These are phyloP conservation scores for Dicranocentrus wangi DNA, from an alignment of 2,888 invertebrate species.

Conservation along the genomic window DNA sequence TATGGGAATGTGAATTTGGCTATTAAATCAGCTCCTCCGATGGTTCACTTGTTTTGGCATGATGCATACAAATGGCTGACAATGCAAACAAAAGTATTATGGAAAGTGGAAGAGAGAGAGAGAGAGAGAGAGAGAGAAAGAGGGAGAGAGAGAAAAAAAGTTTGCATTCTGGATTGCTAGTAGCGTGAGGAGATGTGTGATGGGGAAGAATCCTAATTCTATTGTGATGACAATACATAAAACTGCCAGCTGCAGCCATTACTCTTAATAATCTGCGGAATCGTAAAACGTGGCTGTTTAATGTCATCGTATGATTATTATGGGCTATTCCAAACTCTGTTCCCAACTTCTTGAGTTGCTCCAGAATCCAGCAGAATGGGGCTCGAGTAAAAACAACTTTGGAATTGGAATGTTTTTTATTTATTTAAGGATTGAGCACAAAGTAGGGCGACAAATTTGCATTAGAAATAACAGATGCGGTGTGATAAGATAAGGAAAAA, in stretches of 20 bases:
- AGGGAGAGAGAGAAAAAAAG: not conserved
- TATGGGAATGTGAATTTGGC: slow-evolving; percentile 43
- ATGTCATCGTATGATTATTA: slow-evolving; percentile 58
- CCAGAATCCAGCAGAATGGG: no score
- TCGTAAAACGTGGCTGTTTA: slow-evolving; percentile 46
- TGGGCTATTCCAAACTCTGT: slow-evolving; percentile 47
- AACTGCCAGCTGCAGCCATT: slow-evolving; percentile 61
- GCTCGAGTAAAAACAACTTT: no score
- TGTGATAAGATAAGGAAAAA: no score
- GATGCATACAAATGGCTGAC: not conserved
- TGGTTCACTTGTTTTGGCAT: slow-evolving; percentile 39
- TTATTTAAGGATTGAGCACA: no score
- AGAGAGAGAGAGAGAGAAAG: no score
- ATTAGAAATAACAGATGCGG: no score
- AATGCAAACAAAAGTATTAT: slow-evolving; percentile 30
- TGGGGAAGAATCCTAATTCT: slow-evolving; percentile 41
- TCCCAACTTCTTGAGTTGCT: slow-evolving; percentile 47
- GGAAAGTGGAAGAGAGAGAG: not conserved
- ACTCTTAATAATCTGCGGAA: slow-evolving; percentile 59
- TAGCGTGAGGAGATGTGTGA: no score
- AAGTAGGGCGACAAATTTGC: no score
- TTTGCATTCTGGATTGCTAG: no score
- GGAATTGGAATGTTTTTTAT: no score
- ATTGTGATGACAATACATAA: slow-evolving; percentile 63
- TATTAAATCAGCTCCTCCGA: slow-evolving; percentile 52